Evolutionary conservation across 2,113 vertebrate species (phyloP).

Genomic region (Myotis brandtii): DNA sequence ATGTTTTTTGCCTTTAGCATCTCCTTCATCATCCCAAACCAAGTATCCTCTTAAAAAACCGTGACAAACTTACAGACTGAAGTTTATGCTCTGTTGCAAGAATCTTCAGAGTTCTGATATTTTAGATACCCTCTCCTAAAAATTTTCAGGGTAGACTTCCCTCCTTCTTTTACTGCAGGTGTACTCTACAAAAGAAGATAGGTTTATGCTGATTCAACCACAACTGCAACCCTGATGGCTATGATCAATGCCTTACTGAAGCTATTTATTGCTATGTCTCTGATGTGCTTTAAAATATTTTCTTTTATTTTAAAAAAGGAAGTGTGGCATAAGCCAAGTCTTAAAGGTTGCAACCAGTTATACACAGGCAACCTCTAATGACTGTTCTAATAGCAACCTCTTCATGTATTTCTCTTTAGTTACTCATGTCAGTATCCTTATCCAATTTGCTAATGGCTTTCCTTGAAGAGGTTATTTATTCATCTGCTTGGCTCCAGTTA

Average conservation of each 20-base stretch:
- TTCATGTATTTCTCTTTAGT: slow-evolving; percentile 48
- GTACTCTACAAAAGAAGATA: slow-evolving; percentile 3
- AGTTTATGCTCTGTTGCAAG: slow-evolving; percentile 6
- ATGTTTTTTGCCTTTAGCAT: slow-evolving; percentile 31
- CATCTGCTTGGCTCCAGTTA: background rate
- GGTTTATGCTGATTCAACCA: background rate
- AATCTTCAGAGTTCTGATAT: background rate
- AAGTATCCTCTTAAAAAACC: background rate
- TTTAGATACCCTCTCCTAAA: slow-evolving; percentile 7
- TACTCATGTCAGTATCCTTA: background rate
- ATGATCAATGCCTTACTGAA: background rate
- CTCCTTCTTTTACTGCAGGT: background rate
- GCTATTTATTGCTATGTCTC: background rate
- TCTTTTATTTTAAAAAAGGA: slow-evolving; percentile 20
- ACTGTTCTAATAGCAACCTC: background rate
- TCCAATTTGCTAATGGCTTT: slow-evolving; percentile 20
- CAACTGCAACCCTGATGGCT: background rate
- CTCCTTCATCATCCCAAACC: background rate
- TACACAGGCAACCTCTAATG: background rate
- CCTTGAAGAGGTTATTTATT: slow-evolving; percentile 20
- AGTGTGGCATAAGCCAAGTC: background rate
- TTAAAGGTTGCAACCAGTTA: background rate
- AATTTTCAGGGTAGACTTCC: background rate
- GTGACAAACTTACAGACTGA: background rate
- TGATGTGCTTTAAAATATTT: slow-evolving; percentile 26